phyloP scores from a whole-genome alignment of 2,113 vertebrate species.

The Phoenicopterus ruber region DNA sequence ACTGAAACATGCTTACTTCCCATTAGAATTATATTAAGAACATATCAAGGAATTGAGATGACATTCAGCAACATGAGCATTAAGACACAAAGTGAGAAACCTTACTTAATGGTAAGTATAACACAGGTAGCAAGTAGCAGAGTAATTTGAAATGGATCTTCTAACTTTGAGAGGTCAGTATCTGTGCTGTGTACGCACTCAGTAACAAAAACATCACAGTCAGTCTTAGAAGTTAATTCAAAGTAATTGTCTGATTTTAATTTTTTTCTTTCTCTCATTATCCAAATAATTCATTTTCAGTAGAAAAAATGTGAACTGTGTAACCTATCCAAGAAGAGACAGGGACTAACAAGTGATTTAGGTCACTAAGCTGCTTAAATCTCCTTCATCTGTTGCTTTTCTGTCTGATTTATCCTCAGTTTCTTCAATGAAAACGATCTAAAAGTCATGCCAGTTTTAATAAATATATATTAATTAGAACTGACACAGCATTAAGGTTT shows the following conservation, averaged over 20 bases:
- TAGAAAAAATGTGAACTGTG: neutral
- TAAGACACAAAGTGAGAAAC: neutral
- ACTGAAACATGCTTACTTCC: neutral
- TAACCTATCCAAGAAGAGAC: neutral
- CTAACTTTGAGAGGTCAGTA: neutral
- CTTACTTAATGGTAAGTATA: neutral
- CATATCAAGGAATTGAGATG: neutral
- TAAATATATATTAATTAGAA: slow-evolving; percentile 49
- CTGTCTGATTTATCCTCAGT: slow-evolving; percentile 26
- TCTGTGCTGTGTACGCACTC: neutral
- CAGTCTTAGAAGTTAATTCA: neutral
- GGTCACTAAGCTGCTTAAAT: slow-evolving; percentile 15
- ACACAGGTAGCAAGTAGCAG: neutral
- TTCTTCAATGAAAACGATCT: slow-evolving; percentile 27
- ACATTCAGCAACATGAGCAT: neutral
- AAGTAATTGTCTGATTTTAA: neutral
- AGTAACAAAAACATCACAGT: neutral
- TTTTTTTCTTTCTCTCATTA: neutral
- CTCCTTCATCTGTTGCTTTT: slow-evolving; percentile 26
- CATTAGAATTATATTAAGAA: neutral
- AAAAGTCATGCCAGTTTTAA: slow-evolving; percentile 17
- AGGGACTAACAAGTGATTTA: slow-evolving; percentile 10
- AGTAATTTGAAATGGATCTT: neutral
- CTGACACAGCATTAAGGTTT: neutral
- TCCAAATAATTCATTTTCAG: neutral